Percentiles rank a stretch among this genome's conserved stretches.
These are phyloP conservation scores for Prietella phreatophila DNA, from an alignment of 2,113 vertebrate genomes.

Conservation along the genomic window DNA sequence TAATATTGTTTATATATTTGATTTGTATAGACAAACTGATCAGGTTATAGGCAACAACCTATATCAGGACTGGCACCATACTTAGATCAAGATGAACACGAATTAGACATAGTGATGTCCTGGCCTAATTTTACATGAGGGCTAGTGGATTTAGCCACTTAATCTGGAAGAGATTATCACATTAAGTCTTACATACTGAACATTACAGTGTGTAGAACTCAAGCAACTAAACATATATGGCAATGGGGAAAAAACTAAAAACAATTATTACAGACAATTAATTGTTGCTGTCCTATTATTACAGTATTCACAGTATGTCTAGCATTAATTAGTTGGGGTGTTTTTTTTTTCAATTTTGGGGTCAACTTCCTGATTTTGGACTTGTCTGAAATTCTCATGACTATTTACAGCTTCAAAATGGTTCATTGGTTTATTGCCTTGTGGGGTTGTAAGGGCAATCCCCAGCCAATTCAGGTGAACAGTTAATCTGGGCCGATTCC, in stretches of 20 bases:
- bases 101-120: slow-evolving; percentile 30
- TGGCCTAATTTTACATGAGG: slow-evolving; percentile 45
- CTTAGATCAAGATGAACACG: slow-evolving; percentile 7
- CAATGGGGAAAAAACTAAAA: background rate
- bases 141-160: slow-evolving; percentile 34
- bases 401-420: background rate
- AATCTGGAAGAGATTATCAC: slow-evolving; percentile 43
- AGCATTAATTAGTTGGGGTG: too few species aligned
- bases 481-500: background rate
- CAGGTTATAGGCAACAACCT: slow-evolving; percentile 1
- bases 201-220: slow-evolving; percentile 25
- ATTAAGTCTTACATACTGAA: slow-evolving; percentile 23
- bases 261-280: background rate
- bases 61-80: background rate
- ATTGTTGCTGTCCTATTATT: background rate
- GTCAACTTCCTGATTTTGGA: background rate
- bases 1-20: background rate
- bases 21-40: slow-evolving; percentile 20
- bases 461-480: background rate
- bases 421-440: background rate
- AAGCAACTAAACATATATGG: background rate
- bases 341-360: too few species aligned
- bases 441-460: background rate
- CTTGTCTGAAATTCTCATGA: slow-evolving; percentile 8
- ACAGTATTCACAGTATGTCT: background rate